phyloP scores from a whole-genome alignment of 2,888 invertebrate species.

The Incurvaria masculella region DNA sequence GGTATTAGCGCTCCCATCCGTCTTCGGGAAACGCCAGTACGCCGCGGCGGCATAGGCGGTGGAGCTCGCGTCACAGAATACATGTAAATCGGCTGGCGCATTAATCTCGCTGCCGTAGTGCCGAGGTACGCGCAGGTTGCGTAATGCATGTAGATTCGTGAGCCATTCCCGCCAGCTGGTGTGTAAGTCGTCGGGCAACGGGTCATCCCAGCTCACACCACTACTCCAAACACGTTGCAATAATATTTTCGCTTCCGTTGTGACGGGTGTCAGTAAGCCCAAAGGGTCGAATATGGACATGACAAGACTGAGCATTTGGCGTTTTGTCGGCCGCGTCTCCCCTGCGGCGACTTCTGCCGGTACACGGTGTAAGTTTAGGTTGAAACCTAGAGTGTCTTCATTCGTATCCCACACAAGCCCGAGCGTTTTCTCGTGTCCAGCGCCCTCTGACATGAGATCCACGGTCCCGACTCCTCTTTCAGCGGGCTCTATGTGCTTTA shows the following conservation, averaged over 20 bases:
- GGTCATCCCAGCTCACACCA: background rate
- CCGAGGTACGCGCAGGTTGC: background rate
- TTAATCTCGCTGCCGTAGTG: background rate
- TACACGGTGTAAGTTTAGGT: conserved; percentile 8
- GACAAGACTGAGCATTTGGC: background rate
- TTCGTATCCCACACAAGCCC: background rate
- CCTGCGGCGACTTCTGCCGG: background rate
- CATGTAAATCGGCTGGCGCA: background rate
- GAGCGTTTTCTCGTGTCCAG: background rate
- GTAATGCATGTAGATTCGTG: background rate
- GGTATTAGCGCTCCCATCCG: background rate
- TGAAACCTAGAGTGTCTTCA: conserved; percentile 1
- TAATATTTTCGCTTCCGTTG: background rate
- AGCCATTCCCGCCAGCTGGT: background rate
- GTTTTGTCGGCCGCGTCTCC: background rate
- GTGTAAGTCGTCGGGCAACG: background rate
- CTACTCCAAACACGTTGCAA: background rate
- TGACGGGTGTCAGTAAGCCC: background rate
- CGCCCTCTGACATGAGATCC: too few relatives aligned
- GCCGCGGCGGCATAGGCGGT: conserved; percentile 1
- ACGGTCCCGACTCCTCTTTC: too few relatives aligned
- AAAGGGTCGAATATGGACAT: background rate
- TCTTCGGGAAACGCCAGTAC: background rate
- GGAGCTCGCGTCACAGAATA: conserved; percentile 1
- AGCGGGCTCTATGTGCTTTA: too few relatives aligned